phyloP scores from a whole-genome alignment of 2,888 invertebrate species.

The Drosophila barbarae region DNA sequence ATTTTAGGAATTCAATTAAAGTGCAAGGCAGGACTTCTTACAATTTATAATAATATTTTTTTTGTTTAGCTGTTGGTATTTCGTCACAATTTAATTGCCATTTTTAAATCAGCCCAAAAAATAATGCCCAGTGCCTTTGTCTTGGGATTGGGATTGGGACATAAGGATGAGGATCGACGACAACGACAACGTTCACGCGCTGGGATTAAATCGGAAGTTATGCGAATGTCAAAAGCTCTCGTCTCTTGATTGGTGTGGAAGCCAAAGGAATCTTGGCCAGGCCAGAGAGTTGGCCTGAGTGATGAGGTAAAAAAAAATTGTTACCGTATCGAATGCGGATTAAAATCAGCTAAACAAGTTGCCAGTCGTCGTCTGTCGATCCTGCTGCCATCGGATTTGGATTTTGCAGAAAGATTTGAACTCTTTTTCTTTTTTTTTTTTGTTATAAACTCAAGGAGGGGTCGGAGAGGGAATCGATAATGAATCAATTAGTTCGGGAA shows the following conservation, averaged over 20 bases:
- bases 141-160: conserved; percentile 16
- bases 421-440: too few species aligned
- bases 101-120: neutral
- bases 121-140: neutral
- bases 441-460: neutral
- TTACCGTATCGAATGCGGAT: conserved; percentile 78
- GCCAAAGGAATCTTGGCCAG: neutral
- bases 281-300: conserved; percentile 36
- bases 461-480: too few species aligned
- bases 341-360: conserved; percentile 75
- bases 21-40: rapidly evolving
- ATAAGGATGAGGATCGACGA: conserved; percentile 52
- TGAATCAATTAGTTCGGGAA: neutral
- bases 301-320: conserved; percentile 73
- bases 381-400: neutral
- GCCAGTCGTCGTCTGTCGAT: conserved; percentile 45
- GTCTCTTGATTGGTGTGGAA: conserved; percentile 36
- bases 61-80: neutral
- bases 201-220: conserved; percentile 76
- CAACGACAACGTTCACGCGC: conserved; percentile 56
- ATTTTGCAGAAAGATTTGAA: neutral
- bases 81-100: neutral
- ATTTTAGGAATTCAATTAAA: neutral
- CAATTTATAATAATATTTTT: neutral
- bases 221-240: conserved; percentile 69